These are phyloP conservation scores for Zaprionus camerounensis DNA, from an alignment of 1,140 invertebrate species.

Conservation along the genomic window DNA sequence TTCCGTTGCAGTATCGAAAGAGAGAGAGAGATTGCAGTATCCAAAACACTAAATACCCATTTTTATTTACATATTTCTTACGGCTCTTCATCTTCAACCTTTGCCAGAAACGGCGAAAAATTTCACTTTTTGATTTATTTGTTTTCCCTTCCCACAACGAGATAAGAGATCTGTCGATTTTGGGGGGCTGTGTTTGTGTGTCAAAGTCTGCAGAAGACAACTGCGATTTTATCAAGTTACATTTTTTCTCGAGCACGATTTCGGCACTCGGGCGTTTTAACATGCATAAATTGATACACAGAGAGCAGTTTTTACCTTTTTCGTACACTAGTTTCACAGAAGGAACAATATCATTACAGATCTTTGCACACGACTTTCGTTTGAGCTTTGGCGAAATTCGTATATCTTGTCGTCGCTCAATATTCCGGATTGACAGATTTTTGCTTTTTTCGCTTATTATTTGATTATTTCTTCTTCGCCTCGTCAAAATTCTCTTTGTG, in stretches of 20 bases:
- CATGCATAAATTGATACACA: slow-evolving; percentile 8
- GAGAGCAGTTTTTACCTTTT: slow-evolving; percentile 7
- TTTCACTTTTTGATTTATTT: slow-evolving; percentile 37
- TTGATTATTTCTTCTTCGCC: slow-evolving; percentile 20
- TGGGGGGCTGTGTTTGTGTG: background rate
- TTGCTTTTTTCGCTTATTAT: slow-evolving; percentile 9
- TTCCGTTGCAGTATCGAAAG: slow-evolving; percentile 15
- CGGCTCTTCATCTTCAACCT: slow-evolving; percentile 1
- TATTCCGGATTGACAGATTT: slow-evolving; percentile 6
- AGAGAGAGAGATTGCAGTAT: slow-evolving; percentile 5
- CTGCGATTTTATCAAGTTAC: background rate
- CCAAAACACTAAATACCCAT: background rate
- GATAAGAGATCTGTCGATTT: slow-evolving; percentile 2
- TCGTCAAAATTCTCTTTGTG: slow-evolving; percentile 14
- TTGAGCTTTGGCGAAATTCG: background rate
- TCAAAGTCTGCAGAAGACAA: background rate
- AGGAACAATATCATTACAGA: slow-evolving; percentile 19
- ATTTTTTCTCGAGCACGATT: slow-evolving; percentile 9
- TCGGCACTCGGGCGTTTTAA: slow-evolving; percentile 5
- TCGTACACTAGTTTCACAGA: slow-evolving; percentile 18
- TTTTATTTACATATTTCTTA: slow-evolving; percentile 24
- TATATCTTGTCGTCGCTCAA: slow-evolving; percentile 1
- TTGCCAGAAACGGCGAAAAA: slow-evolving; percentile 10
- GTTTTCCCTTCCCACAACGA: slow-evolving; percentile 19
- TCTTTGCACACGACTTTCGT: slow-evolving; percentile 15